Conservation (phyloP, 1,140 invertebrate species). For the Marisa cornuarietis region DNA sequence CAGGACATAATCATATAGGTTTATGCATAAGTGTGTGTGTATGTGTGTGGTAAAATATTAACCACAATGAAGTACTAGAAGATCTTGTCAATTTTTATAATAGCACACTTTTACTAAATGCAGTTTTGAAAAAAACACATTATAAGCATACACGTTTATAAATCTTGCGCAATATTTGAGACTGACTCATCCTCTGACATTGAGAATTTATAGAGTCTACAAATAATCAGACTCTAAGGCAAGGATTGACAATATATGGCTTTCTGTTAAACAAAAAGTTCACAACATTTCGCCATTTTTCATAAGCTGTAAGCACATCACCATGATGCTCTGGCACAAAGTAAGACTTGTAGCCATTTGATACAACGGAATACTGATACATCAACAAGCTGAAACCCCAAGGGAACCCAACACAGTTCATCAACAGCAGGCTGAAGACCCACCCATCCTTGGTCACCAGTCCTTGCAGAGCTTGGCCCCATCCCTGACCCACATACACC, state of each 20-base stretch:
- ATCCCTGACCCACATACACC: slow-evolving; percentile 12
- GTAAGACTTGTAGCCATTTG: slow-evolving; percentile 45
- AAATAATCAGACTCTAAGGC: neutral
- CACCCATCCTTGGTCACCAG: slow-evolving; percentile 40
- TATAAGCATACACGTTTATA: too few relatives aligned
- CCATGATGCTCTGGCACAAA: slow-evolving; percentile 27
- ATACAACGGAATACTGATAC: slow-evolving; percentile 45
- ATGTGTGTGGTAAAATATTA: too few relatives aligned
- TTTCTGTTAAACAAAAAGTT: slow-evolving; percentile 19
- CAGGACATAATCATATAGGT: too few relatives aligned
- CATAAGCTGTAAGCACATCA: slow-evolving; percentile 3
- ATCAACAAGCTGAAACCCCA: slow-evolving; percentile 46
- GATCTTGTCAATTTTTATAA: too few relatives aligned
- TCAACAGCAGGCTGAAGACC: slow-evolving; percentile 38
- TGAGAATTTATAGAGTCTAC: too few relatives aligned
- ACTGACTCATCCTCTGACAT: too few relatives aligned
- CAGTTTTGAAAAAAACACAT: too few relatives aligned
- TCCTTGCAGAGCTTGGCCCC: slow-evolving; percentile 9
- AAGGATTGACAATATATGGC: neutral
- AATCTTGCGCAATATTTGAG: too few relatives aligned
- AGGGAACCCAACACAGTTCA: slow-evolving; percentile 41
- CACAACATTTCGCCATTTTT: slow-evolving; percentile 20
- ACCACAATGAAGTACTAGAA: too few relatives aligned
- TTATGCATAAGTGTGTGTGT: too few relatives aligned
- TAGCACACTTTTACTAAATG: too few relatives aligned